Evolutionary conservation across 2,797 vertebrate species (phyloP).

Genomic region (Muraenolepis orangiensis): DNA sequence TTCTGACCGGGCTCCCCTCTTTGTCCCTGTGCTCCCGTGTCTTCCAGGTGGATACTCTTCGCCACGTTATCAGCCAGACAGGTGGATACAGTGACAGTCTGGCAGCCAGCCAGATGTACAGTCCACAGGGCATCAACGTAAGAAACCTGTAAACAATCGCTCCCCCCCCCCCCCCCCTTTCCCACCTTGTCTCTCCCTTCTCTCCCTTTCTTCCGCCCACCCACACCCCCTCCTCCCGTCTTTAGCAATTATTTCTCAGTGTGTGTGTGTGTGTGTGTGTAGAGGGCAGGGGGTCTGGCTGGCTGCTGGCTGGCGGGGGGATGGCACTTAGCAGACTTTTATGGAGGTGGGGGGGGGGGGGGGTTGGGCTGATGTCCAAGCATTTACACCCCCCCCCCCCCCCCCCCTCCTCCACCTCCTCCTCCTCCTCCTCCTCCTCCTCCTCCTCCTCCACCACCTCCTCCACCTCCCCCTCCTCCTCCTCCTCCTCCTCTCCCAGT

Average conservation of each 20-base stretch:
- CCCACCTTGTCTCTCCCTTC: slow-evolving; percentile 42
- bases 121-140: slow-evolving; percentile 99
- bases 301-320: slow-evolving; percentile 21
- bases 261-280: slow-evolving; percentile 27
- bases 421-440: slow-evolving; percentile 48
- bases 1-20: slow-evolving; percentile 66
- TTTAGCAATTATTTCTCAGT: slow-evolving; percentile 40
- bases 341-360: slow-evolving; percentile 28
- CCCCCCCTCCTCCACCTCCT: slow-evolving; percentile 4
- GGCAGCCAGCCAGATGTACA: slow-evolving; percentile 99
- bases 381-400: slow-evolving; percentile 53
- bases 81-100: slow-evolving; percentile 99
- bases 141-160: slow-evolving; percentile 75
- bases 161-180: slow-evolving; percentile 39
- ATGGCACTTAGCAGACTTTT: slow-evolving; percentile 80
- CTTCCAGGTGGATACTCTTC: slow-evolving; percentile 99
- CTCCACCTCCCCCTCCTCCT: slow-evolving; percentile 8
- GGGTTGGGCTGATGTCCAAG: slow-evolving; percentile 79
- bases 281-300: neutral
- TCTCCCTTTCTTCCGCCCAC: slow-evolving; percentile 43
- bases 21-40: slow-evolving; percentile 62
- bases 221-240: neutral
- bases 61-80: slow-evolving; percentile 99
- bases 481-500: slow-evolving; percentile 59
- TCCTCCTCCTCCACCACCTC: slow-evolving; percentile 55